Percentiles rank a stretch among this genome's conserved stretches.
Conservation (phyloP, 2,113 vertebrate genomes). For the Benitochromis conjunctus region DNA sequence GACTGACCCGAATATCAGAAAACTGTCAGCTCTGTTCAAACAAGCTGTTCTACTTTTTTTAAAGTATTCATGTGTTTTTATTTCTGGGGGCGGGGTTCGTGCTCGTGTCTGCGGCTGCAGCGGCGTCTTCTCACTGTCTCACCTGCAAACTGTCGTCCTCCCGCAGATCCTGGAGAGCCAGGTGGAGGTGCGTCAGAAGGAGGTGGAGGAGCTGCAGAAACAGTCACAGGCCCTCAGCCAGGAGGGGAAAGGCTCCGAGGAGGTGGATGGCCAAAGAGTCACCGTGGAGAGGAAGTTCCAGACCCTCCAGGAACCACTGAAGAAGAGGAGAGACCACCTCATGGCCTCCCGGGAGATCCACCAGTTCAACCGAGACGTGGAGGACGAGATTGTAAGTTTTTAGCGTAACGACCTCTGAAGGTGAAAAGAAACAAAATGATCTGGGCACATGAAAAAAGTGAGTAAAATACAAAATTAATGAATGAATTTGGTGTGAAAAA, state of each 20-base stretch:
- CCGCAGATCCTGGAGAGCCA: slow-evolving; percentile 89
- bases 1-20: neutral
- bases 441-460: accelerated
- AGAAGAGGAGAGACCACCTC: slow-evolving; percentile 84
- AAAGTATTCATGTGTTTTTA: neutral
- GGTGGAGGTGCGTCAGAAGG: slow-evolving; percentile 94
- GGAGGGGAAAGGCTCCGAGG: slow-evolving; percentile 92
- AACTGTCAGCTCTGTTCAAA: neutral
- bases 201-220: slow-evolving; percentile 83
- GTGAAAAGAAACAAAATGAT: neutral
- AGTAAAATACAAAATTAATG: neutral
- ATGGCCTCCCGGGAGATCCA: slow-evolving; percentile 94
- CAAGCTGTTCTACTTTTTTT: neutral
- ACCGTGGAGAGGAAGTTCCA: slow-evolving; percentile 89
- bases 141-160: neutral
- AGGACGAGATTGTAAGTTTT: slow-evolving; percentile 88
- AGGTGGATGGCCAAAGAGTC: slow-evolving; percentile 88
- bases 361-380: slow-evolving; percentile 92
- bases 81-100: neutral
- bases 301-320: slow-evolving; percentile 83
- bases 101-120: neutral
- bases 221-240: slow-evolving; percentile 84
- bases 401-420: neutral
- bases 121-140: neutral
- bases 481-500: neutral